A percentile compares a stretch with the other conserved stretches of the same genome.
These are phyloP conservation scores for Idaea straminata DNA, from an alignment of 2,888 invertebrate genomes.

Conservation along the genomic window DNA sequence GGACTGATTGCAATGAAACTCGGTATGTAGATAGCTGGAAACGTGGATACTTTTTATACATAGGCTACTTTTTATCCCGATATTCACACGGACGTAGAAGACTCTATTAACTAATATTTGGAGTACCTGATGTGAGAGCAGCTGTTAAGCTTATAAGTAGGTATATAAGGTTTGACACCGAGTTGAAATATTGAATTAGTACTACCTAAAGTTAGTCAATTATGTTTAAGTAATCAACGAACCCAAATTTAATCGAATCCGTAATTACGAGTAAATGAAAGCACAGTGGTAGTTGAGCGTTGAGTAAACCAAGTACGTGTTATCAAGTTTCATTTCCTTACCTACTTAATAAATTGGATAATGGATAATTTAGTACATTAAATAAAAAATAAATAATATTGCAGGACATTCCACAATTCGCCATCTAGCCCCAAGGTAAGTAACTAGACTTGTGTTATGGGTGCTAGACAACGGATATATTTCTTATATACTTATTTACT, in stretches of 20 bases:
- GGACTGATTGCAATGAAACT: too few species aligned
- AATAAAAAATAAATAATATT: too few species aligned
- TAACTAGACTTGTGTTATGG: too few species aligned
- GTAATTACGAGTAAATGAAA: background rate
- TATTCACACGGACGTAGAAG: too few species aligned
- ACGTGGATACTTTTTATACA: too few species aligned
- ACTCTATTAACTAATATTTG: background rate
- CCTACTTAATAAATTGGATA: background rate
- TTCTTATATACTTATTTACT: too few species aligned
- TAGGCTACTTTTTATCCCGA: too few species aligned
- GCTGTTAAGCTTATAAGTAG: background rate
- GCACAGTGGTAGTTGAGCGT: background rate
- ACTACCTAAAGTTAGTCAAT: background rate
- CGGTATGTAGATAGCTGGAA: too few species aligned
- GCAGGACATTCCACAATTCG: too few species aligned
- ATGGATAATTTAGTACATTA: too few species aligned
- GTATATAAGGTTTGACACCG: background rate
- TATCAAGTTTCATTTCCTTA: background rate
- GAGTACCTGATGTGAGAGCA: background rate
- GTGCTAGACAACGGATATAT: too few species aligned
- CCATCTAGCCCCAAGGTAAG: too few species aligned
- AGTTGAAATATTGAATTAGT: background rate
- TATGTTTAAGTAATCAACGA: conserved; percentile 1
- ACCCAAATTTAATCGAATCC: background rate
- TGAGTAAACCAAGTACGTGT: background rate